Conservation (phyloP, 2,888 invertebrate genomes). For the Junonia oenone region DNA sequence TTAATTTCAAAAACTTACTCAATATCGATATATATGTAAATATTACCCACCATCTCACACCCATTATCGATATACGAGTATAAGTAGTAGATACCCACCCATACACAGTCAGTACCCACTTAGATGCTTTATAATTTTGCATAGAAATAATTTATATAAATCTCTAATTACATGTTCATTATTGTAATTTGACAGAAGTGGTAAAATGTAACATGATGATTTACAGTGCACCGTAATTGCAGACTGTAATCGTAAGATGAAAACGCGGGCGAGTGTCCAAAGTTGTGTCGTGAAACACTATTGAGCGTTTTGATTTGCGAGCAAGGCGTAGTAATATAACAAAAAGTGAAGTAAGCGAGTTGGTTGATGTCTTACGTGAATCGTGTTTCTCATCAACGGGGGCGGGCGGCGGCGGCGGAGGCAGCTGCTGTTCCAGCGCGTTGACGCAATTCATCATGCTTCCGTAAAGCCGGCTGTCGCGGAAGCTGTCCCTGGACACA, state of each 20-base stretch:
- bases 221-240: conserved; percentile 5
- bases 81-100: too few species aligned
- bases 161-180: not conserved
- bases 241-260: conserved; percentile 7
- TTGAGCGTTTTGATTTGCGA: conserved; percentile 1
- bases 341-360: conserved; percentile 19
- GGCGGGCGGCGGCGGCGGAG: conserved; percentile 80
- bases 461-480: conserved; percentile 94
- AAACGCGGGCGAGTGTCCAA: conserved; percentile 9
- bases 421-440: conserved; percentile 93
- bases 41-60: too few species aligned
- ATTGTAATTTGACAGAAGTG: not conserved
- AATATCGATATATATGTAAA: too few species aligned
- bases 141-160: too few species aligned
- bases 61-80: too few species aligned
- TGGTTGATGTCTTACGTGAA: conserved; percentile 55
- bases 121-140: too few species aligned
- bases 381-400: conserved; percentile 74
- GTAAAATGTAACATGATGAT: conserved; percentile 4
- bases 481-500: conserved; percentile 88
- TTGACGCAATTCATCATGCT: conserved; percentile 98
- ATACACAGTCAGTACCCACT: too few species aligned
- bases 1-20: too few species aligned
- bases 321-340: not conserved
- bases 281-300: conserved; percentile 4